These are phyloP conservation scores for Archips crataeganus DNA, from an alignment of 2,888 invertebrate genomes.

Conservation along the genomic window DNA sequence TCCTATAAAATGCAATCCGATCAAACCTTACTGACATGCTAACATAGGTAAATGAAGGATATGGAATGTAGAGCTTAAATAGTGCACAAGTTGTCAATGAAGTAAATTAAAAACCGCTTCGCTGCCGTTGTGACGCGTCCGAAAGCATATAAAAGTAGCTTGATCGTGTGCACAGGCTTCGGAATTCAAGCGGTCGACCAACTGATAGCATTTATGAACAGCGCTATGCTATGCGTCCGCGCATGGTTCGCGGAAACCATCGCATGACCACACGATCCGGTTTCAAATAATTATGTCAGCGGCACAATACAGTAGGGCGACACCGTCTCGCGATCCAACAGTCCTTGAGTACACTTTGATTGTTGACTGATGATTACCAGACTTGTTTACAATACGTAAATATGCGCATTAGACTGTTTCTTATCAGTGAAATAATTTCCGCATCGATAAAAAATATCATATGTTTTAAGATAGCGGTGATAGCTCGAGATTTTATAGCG, in stretches of 20 bases:
- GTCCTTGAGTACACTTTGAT: slow-evolving; percentile 12
- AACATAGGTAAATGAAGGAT: background rate
- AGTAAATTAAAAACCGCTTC: background rate
- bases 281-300: slow-evolving; percentile 82
- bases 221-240: slow-evolving; percentile 65
- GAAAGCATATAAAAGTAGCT: background rate
- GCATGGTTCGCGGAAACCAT: slow-evolving; percentile 73
- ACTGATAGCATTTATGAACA: slow-evolving; percentile 15
- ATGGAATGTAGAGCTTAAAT: background rate
- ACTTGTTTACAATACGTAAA: slow-evolving; percentile 11
- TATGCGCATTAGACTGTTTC: slow-evolving; percentile 7
- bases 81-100: background rate
- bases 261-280: slow-evolving; percentile 65
- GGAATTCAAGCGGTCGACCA: slow-evolving; percentile 16
- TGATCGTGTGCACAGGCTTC: slow-evolving; percentile 5
- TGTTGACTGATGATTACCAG: slow-evolving; percentile 15
- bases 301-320: slow-evolving; percentile 14
- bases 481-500: background rate
- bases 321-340: background rate
- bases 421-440: slow-evolving; percentile 32
- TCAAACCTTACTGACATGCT: background rate
- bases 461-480: slow-evolving; percentile 15
- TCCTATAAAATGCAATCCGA: slow-evolving; percentile 9
- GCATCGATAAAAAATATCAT: slow-evolving; percentile 25
- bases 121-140: background rate